Percentiles rank a stretch among this genome's conserved stretches.
phyloP scores from a whole-genome alignment of 2,113 vertebrate species.

The Heliornis fulica region DNA sequence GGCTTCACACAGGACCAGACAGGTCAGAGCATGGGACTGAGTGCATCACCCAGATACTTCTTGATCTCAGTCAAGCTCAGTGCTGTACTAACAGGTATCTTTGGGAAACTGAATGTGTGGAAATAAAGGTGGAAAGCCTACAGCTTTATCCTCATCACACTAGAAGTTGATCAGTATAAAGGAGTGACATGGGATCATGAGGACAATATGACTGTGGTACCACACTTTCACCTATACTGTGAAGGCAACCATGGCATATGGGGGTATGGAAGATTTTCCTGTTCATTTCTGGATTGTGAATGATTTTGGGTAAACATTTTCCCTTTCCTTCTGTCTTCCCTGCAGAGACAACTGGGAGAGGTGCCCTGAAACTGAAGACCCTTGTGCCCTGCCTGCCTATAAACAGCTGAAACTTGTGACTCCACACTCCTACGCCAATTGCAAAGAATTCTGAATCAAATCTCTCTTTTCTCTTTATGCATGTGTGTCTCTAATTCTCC shows the following conservation, averaged over 20 bases:
- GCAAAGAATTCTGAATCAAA: not conserved
- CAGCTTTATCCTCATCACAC: not conserved
- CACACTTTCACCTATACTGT: not conserved
- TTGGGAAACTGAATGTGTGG: not conserved
- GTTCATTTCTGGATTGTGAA: not conserved
- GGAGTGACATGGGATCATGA: not conserved
- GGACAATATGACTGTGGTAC: not conserved
- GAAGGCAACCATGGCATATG: not conserved
- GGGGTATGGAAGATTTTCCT: not conserved
- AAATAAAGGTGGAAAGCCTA: not conserved
- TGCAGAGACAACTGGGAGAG: not conserved
- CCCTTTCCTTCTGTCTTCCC: not conserved
- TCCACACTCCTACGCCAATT: not conserved
- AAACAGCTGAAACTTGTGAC: not conserved
- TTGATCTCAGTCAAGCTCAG: no score
- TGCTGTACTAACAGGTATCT: accelerated
- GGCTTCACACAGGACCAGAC: no score
- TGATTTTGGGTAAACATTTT: not conserved
- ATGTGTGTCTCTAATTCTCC: not conserved
- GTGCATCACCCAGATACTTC: no score
- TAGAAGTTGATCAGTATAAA: not conserved
- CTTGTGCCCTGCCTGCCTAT: accelerated
- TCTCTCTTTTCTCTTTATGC: not conserved
- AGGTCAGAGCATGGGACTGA: no score
- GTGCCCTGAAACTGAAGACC: not conserved